Evolutionary conservation across 2,797 vertebrate genomes (phyloP), one percentile per base, ranked within the genome.

Genomic region (Cossypha heuglini): DNA sequence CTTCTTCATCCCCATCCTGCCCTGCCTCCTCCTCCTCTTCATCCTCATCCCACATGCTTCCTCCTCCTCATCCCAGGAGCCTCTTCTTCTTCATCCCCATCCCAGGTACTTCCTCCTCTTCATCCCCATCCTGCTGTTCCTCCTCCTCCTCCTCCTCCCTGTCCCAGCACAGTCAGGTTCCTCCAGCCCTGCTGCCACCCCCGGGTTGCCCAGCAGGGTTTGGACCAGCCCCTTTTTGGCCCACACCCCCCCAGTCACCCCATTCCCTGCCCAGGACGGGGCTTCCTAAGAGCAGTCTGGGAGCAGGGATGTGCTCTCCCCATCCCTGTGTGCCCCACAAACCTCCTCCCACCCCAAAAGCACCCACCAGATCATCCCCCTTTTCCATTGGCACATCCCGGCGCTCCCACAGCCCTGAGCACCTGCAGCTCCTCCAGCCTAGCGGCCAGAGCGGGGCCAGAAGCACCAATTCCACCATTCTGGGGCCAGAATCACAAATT

Each of bases 261-360:
- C 45, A 4, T 25, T 48, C 55, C 42, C 40, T 46, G 16, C 21
- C 13, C 0, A 25, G 28, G 14, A 18, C 16, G 1, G 42, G 29
- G 14, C 38, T 37, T 48, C 22, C 25, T 3, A 0, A 5, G 68
- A 84, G 61, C n/a, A 46, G 5, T 4, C 16, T 26, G 42, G 38
- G 25, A 52, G 40, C 54, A 1, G 40, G 69, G 73, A 5, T 0
- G 1, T 0, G 3, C 61, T 37, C 73, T 43, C 37, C 74, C 20
- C 16, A 9, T 17, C 64, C 66, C 28, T 6, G 38, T 46, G 42
- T 17, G 33, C 52, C 51, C 3, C 0, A 1, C 7, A 13, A 42
- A 35, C 22, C 29, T 26, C 35, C 15, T 38, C 58, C 10, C 35
- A 13, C 26, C 16, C 42, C 12, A 7, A 6, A 24, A 57, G 16